phyloP scores from a whole-genome alignment of 2,888 invertebrate genomes.

The Mythimna pallens region DNA sequence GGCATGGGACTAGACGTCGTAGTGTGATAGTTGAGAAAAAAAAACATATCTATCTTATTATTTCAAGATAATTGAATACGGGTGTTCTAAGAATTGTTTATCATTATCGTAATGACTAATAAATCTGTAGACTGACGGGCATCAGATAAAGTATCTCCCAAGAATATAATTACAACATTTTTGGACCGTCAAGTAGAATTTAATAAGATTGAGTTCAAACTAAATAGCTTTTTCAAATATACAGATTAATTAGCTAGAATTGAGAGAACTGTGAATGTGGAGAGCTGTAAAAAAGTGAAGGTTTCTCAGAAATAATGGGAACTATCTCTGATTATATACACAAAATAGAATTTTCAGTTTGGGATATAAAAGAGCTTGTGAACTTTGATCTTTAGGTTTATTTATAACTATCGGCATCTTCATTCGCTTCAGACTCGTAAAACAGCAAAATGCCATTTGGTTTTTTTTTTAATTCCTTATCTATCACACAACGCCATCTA shows the following conservation, averaged over 20 bases:
- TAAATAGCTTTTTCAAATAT: slow-evolving; percentile 25
- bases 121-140: too few relatives aligned
- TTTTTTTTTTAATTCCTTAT: too few relatives aligned
- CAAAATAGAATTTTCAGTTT: background rate
- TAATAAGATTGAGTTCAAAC: slow-evolving; percentile 14
- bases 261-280: slow-evolving; percentile 4
- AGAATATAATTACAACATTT: background rate
- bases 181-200: slow-evolving; percentile 8
- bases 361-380: background rate
- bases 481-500: too few relatives aligned
- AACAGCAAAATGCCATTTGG: too few relatives aligned
- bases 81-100: too few relatives aligned
- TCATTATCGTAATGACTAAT: too few relatives aligned
- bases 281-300: slow-evolving; percentile 24
- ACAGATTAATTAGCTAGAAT: slow-evolving; percentile 29
- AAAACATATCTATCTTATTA: too few relatives aligned
- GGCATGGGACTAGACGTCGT: too few relatives aligned
- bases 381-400: background rate
- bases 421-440: too few relatives aligned
- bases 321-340: slow-evolving; percentile 25
- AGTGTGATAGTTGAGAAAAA: too few relatives aligned
- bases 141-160: background rate
- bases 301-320: slow-evolving; percentile 1
- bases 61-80: too few relatives aligned
- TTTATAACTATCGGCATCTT: too few relatives aligned